Conservation (phyloP, 2,113 vertebrate genomes). For the Nycticorax nycticorax region DNA sequence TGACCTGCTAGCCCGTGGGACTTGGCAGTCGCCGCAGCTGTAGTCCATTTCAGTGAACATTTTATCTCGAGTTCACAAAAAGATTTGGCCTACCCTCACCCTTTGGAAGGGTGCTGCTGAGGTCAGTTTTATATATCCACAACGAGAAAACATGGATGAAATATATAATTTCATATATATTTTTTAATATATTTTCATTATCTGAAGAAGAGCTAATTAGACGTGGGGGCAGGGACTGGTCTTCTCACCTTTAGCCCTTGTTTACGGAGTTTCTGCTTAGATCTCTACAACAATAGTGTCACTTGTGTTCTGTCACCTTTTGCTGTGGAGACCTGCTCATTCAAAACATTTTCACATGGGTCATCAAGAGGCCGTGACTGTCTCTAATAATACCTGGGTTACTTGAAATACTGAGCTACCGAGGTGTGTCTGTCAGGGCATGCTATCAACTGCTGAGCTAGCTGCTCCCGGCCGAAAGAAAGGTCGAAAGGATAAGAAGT, state of each 20-base stretch:
- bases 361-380: background rate
- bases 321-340: background rate
- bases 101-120: background rate
- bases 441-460: background rate
- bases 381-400: background rate
- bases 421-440: background rate
- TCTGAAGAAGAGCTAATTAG: background rate
- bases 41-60: background rate
- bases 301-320: background rate
- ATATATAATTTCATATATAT: background rate
- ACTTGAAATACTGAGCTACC: background rate
- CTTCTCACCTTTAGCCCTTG: background rate
- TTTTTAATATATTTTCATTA: background rate
- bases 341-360: background rate
- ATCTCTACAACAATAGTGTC: background rate
- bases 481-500: background rate
- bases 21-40: background rate
- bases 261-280: background rate
- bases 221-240: accelerated
- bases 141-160: too few species aligned
- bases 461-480: background rate
- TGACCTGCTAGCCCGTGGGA: background rate
- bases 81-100: background rate
- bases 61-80: background rate
- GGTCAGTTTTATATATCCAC: background rate